Base-by-base conservation (phyloP, 1,140 invertebrate species). In the Eubasilissa regina region DNA sequence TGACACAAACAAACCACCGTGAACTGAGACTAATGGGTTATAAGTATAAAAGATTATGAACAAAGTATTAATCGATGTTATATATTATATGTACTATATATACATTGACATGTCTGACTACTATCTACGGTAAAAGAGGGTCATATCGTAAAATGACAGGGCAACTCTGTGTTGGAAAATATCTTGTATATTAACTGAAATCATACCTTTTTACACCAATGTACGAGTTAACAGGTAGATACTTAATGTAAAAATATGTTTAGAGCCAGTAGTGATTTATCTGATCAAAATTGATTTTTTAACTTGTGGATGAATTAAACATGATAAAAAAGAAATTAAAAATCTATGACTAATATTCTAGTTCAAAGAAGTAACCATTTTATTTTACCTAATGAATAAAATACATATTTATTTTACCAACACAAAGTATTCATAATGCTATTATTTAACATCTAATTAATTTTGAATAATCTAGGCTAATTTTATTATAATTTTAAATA, bases 41-140 rank as follows among this genome's bases (percentile, higher is more conserved):
- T 15, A 58, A 58, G 21, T 58, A 11, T 58, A 58, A 15, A 55
- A 58, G 55, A 58, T 58, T 58, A 58, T 6, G 11, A 58, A 58
- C 21, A 58, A 35, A 58, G 15, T 58, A 19, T 58, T 58, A 58
- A 58, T 58, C 55, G 55, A 11, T 58, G 21, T 58, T 58, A 19
- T 58, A 21, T 19, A 21, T 15, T 19, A 21, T 11, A 15, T 9
- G 8, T 35, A n/a, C n/a, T n/a, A n/a, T n/a, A 3, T 35, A 58
- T n/a, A 58, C 21, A 58, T 21, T 4, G 55, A 58, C 17, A 21
- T 21, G 55, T 21, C 21, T 21, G 12, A 21, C 4, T 6, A 35
- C 1, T 35, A 35, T 35, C 25, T 35, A 35, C 6, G 6, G 25
- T 35, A 35, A 35, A 35, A 35, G 25, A 6, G 1, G 25, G 17